Conservation (phyloP, 2,113 vertebrate genomes). For the Syrrhaptes paradoxus region DNA sequence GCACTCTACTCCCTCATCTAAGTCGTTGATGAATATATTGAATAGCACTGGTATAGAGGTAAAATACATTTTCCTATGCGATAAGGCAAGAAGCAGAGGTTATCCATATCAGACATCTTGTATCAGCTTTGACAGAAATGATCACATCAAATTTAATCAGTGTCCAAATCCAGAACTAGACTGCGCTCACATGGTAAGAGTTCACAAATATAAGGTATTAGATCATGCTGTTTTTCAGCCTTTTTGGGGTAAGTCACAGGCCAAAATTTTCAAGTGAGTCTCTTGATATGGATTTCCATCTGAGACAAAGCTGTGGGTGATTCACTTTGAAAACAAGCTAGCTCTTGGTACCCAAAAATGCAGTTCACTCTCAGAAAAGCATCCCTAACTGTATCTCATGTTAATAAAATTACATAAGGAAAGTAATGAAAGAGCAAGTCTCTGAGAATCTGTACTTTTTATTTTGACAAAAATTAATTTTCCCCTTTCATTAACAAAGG, state of each 20-base stretch:
- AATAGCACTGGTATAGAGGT: not conserved
- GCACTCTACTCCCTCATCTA: too few species aligned
- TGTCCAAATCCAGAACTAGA: not conserved
- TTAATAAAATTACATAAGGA: not conserved
- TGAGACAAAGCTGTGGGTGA: not conserved
- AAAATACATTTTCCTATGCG: not conserved
- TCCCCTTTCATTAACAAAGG: not conserved
- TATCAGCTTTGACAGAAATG: not conserved
- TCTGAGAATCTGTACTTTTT: not conserved
- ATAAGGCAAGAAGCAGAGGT: not conserved
- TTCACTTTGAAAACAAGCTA: not conserved
- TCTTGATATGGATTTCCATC: not conserved
- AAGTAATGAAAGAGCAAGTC: not conserved
- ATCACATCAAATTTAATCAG: not conserved
- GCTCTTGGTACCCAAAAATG: not conserved
- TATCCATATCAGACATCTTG: not conserved
- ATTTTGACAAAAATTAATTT: not conserved
- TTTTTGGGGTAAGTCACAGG: not conserved
- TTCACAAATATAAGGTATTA: not conserved
- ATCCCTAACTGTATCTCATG: not conserved
- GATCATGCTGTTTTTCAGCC: not conserved
- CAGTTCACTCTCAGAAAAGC: not conserved
- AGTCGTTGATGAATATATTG: too few species aligned
- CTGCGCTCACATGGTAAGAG: fast-evolving
- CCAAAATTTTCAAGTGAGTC: not conserved